Conservation (phyloP, 2,113 vertebrate species). For the Melanostigma gelatinosum region DNA sequence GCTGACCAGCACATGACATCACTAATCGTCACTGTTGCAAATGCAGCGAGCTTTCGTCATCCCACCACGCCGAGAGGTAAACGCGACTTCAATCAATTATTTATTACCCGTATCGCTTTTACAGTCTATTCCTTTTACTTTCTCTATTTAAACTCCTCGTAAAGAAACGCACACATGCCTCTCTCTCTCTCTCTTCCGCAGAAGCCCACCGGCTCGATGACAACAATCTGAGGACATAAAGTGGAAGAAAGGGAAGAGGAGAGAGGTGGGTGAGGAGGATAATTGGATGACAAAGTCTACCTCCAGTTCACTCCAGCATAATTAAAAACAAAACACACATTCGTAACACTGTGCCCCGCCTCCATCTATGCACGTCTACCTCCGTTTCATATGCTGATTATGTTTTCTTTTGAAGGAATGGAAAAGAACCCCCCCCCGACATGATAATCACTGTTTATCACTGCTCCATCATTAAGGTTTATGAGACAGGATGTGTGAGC, state of each 20-base stretch:
- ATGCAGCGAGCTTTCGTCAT: constrained; percentile 32
- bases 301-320: constrained; percentile 51
- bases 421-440: constrained; percentile 50
- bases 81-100: constrained; percentile 17
- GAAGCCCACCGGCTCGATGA: constrained; percentile 44
- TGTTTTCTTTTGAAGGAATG: constrained; percentile 29
- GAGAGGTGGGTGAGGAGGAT: constrained; percentile 50
- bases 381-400: constrained; percentile 51
- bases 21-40: constrained; percentile 31
- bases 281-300: constrained; percentile 59
- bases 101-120: constrained; percentile 15
- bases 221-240: constrained; percentile 53
- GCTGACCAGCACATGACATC: constrained; percentile 28
- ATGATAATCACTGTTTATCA: constrained; percentile 75
- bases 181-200: constrained; percentile 33
- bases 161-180: constrained; percentile 29
- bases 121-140: constrained; percentile 8
- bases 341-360: constrained; percentile 1
- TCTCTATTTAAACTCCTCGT: constrained; percentile 8
- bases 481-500: constrained; percentile 78
- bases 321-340: constrained; percentile 43
- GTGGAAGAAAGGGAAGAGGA: constrained; percentile 29
- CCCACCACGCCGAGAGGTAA: constrained; percentile 28
- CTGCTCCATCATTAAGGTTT: constrained; percentile 79
- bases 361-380: constrained; percentile 63